Conservation (phyloP, 2,797 vertebrate genomes). For the Antrozous pallidus region DNA sequence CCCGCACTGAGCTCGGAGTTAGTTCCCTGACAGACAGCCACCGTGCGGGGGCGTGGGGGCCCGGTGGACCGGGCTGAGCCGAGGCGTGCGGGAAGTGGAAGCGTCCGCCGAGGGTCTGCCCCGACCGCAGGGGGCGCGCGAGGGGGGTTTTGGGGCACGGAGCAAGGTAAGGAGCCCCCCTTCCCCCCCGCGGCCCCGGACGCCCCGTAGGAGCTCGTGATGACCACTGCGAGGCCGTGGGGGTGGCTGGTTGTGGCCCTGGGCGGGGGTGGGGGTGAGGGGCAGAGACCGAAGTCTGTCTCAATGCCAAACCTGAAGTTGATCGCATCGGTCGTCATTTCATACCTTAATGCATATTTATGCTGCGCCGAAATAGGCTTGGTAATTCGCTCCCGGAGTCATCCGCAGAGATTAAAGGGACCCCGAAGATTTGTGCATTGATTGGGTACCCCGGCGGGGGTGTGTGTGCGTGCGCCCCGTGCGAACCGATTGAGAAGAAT, state of each 20-base stretch:
- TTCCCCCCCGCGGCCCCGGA: no score
- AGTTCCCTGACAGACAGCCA: background rate
- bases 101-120: slow-evolving; percentile 22
- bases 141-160: background rate
- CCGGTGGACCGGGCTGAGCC: background rate
- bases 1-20: slow-evolving; percentile 35
- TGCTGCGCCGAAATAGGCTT: slow-evolving; percentile 65
- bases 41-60: background rate
- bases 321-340: slow-evolving; percentile 61
- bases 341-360: slow-evolving; percentile 70
- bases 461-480: slow-evolving; percentile 57
- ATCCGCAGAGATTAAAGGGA: slow-evolving; percentile 51
- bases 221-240: background rate
- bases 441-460: slow-evolving; percentile 17
- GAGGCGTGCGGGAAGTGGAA: background rate
- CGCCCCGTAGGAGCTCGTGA: background rate
- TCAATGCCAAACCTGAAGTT: slow-evolving; percentile 72
- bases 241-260: background rate
- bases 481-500: slow-evolving; percentile 65
- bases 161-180: no score
- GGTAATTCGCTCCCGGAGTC: slow-evolving; percentile 70
- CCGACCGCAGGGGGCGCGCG: slow-evolving; percentile 54
- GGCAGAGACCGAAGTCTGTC: slow-evolving; percentile 43
- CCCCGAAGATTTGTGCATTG: slow-evolving; percentile 64
- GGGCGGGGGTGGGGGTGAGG: background rate